These are phyloP conservation scores for Drosophila guanche DNA, from an alignment of 1,140 invertebrate species.

Conservation along the genomic window DNA sequence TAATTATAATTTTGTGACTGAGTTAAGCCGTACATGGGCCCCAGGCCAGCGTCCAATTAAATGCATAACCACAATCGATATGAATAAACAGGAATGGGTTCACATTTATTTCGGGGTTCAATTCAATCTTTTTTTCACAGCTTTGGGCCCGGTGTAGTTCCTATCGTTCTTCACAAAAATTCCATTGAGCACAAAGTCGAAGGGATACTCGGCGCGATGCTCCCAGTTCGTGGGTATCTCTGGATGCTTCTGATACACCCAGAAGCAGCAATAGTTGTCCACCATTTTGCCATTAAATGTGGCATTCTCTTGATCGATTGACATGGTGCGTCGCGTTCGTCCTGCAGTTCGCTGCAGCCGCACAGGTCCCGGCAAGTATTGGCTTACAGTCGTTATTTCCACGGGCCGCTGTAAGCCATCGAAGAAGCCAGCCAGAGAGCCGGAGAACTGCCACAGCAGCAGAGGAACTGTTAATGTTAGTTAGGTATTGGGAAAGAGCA, in stretches of 20 bases:
- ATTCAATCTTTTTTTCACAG: too few relatives aligned
- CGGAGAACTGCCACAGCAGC: background rate
- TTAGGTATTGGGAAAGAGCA: too few relatives aligned
- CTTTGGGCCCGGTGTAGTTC: conserved; percentile 6
- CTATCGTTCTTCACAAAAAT: conserved; percentile 38
- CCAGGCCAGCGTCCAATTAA: conserved; percentile 54
- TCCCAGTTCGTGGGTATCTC: conserved; percentile 24
- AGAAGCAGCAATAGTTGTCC: conserved; percentile 61
- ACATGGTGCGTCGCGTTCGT: conserved; percentile 24
- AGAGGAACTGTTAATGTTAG: background rate
- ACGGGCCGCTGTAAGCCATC: conserved; percentile 31
- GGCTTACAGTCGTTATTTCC: conserved; percentile 27
- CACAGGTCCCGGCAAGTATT: background rate
- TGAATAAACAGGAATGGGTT: background rate
- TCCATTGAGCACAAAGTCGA: conserved; percentile 52
- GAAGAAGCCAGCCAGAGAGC: background rate
- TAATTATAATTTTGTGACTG: conserved; percentile 66
- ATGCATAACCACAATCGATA: conserved; percentile 41
- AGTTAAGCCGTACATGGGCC: conserved; percentile 40
- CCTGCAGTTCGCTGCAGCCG: conserved; percentile 10
- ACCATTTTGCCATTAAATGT: conserved; percentile 10
- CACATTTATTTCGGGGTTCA: background rate
- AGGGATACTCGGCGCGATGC: conserved; percentile 37
- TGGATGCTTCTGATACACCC: conserved; percentile 54
- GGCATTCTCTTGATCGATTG: background rate